Base-by-base conservation (phyloP, 2,888 invertebrate genomes). In the Venusia cambrica region DNA sequence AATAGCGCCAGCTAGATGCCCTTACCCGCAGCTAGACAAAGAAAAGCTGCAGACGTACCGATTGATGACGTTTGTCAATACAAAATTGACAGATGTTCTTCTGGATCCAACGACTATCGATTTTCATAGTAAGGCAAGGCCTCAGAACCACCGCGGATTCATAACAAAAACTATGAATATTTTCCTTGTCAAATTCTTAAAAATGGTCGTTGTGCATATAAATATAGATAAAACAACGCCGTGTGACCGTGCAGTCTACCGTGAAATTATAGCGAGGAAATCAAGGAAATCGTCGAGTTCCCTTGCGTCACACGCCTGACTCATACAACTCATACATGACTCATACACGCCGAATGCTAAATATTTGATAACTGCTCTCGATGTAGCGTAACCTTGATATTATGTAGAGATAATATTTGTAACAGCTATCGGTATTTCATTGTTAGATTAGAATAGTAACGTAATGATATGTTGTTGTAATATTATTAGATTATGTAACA, bases 321-420 rank as follows among this genome's bases (percentile, higher is more conserved):
- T 38, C 45, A 53, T 41, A 48, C 38, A 40, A 30, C 42, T 69
- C 68, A 72, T 20, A 25, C 27, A 44, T 74, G 62, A 73, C 62
- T 72, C 70, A 73, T 46, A 43, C 45, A 40, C 43, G 49, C 61
- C 62, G 63, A 57, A 55, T 46, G 54, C 38, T 49, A 57, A 63
- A 55, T 53, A 57, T 63, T 62, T 66, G 66, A 70, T 71, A 74
- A 67, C 54, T 20, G 45, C 38, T 54, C 50, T 57, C 51, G 48
- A 38, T 35, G 48, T 60, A 33, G 19, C 48, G 43, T 42, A 47
- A 45, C 62, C 56, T 59, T 60, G 54, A 51, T 54, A 50, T 28
- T 41, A 24, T 22, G 22, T 27, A 20, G 21, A 2, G 20, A 10
- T 15, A 1, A 14, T 6, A 5, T 20, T n/a, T n/a, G n/a, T n/a